A percentile compares a stretch with the other conserved stretches of the same genome.
These are phyloP conservation scores for Athripsodes cinereus DNA, from an alignment of 2,888 invertebrate genomes.

Conservation along the genomic window DNA sequence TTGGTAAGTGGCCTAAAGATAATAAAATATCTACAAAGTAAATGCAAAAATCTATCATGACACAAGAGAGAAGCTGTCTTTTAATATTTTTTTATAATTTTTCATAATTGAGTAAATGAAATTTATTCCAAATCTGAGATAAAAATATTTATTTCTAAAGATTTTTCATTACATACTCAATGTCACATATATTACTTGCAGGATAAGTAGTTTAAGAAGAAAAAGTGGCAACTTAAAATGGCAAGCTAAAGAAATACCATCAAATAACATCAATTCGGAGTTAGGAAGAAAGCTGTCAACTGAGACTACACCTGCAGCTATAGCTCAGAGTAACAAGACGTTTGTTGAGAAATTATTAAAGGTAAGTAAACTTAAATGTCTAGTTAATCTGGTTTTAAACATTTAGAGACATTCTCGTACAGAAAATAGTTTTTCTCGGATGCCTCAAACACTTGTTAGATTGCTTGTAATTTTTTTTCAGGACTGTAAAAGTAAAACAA, in stretches of 20 bases:
- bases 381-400: neutral
- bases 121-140: too few species aligned
- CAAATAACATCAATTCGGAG: constrained; percentile 42
- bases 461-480: constrained; percentile 35
- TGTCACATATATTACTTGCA: too few species aligned
- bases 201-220: constrained; percentile 54
- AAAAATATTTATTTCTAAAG: too few species aligned
- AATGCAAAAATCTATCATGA: too few species aligned
- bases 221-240: constrained; percentile 53
- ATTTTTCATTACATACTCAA: too few species aligned
- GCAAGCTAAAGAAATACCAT: constrained; percentile 57
- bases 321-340: constrained; percentile 95
- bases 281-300: constrained; percentile 52
- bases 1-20: too few species aligned
- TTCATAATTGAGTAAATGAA: too few species aligned
- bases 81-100: too few species aligned
- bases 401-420: neutral
- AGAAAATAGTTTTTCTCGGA: neutral
- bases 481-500: constrained; percentile 93
- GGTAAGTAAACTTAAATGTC: too few species aligned
- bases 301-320: constrained; percentile 76
- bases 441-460: too few species aligned
- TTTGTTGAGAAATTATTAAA: constrained; percentile 96
- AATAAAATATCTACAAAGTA: too few species aligned
- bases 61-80: too few species aligned